A percentile compares a stretch with the other conserved stretches of the same genome.
phyloP scores from a whole-genome alignment of 2,888 invertebrate genomes.

The Athetis lepigone region DNA sequence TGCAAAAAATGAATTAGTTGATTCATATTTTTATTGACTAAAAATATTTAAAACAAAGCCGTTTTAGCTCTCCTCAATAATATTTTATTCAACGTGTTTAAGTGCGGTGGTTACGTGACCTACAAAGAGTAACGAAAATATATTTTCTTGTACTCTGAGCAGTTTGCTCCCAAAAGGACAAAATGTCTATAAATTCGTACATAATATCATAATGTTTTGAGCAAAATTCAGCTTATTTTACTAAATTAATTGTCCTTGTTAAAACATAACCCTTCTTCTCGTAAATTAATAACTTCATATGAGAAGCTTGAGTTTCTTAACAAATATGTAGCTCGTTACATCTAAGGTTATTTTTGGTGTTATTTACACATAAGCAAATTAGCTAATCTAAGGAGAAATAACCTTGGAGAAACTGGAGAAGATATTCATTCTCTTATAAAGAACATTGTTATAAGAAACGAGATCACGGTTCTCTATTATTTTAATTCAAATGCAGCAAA shows the following conservation, averaged over 20 bases:
- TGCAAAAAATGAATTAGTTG: too few relatives aligned
- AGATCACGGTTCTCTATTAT: not conserved
- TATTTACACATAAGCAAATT: slow-evolving; percentile 23
- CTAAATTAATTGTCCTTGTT: slow-evolving; percentile 51
- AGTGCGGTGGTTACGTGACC: slow-evolving; percentile 20
- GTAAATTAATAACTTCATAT: slow-evolving; percentile 24
- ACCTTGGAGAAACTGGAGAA: not conserved
- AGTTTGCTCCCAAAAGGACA: slow-evolving; percentile 35
- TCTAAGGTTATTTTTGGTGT: not conserved
- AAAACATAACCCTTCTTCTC: slow-evolving; percentile 28
- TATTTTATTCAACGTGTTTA: slow-evolving; percentile 11
- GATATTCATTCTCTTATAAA: not conserved
- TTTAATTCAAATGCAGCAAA: too few relatives aligned
- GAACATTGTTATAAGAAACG: not conserved
- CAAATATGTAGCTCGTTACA: slow-evolving; percentile 21
- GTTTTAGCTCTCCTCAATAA: not conserved
- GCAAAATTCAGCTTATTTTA: slow-evolving; percentile 37
- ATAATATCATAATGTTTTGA: slow-evolving; percentile 36
- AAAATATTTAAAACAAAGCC: too few relatives aligned
- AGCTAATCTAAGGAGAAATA: not conserved
- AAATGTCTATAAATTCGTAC: slow-evolving; percentile 41
- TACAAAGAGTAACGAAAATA: slow-evolving; percentile 12
- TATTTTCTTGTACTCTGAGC: slow-evolving; percentile 13
- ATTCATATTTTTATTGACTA: too few relatives aligned
- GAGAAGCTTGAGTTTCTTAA: slow-evolving; percentile 34